A percentile compares a stretch with the other conserved stretches of the same genome.
Conservation (phyloP, 2,797 vertebrate genomes). For the Myripristis jacobus region DNA sequence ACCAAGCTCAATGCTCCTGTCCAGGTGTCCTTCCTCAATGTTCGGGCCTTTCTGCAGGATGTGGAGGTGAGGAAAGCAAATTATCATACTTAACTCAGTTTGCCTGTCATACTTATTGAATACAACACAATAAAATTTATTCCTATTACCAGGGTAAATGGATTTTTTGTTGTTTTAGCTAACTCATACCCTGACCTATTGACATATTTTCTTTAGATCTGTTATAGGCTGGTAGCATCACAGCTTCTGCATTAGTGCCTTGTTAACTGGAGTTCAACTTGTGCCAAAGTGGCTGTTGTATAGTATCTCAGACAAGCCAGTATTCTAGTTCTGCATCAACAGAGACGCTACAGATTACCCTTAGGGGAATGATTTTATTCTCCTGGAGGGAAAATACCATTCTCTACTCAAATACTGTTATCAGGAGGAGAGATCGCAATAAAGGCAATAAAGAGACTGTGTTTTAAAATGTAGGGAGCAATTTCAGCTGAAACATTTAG, state of each 20-base stretch:
- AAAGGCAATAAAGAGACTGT: background rate
- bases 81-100: background rate
- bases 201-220: background rate
- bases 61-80: conserved; percentile 86
- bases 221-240: background rate
- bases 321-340: background rate
- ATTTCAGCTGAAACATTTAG: background rate
- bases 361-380: background rate
- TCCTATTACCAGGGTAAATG: background rate
- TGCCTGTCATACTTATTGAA: background rate
- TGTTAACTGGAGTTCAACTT: background rate
- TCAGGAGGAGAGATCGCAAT: background rate
- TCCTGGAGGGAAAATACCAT: background rate
- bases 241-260: background rate
- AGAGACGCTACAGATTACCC: no score
- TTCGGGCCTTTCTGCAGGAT: conserved; percentile 90
- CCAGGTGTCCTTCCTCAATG: conserved; percentile 90
- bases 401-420: background rate
- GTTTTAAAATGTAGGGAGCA: background rate
- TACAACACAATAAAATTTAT: no score
- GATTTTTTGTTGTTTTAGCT: background rate
- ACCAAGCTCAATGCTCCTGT: conserved; percentile 86
- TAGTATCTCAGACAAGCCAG: background rate
- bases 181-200: background rate
- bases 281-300: background rate